phyloP scores from a whole-genome alignment of 1,140 invertebrate genomes.

The Pseudoatta argentina region DNA sequence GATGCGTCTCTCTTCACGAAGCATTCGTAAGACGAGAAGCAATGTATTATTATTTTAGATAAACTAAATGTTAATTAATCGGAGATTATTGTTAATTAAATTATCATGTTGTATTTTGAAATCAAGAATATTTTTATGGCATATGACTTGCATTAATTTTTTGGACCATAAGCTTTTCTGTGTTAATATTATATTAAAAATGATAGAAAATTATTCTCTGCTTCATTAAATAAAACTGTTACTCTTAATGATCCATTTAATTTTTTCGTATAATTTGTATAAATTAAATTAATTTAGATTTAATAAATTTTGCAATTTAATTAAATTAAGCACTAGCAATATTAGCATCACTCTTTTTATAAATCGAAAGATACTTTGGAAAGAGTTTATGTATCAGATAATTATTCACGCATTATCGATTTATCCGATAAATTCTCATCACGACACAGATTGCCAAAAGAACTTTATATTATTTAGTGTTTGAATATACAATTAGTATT shows the following conservation, averaged over 20 bases:
- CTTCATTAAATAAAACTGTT: background rate
- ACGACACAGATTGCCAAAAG: background rate
- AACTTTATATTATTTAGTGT: background rate
- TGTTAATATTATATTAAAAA: background rate
- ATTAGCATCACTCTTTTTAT: background rate
- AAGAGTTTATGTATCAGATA: background rate
- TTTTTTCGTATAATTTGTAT: background rate
- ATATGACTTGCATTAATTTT: background rate
- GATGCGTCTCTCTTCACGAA: conserved; percentile 39
- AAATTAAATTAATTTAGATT: conserved; percentile 4
- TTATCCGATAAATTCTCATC: background rate
- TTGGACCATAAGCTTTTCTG: too few relatives aligned
- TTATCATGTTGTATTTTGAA: background rate
- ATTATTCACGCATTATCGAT: conserved; percentile 19
- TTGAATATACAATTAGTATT: conserved; percentile 3
- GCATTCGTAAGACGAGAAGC: background rate
- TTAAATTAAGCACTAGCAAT: background rate
- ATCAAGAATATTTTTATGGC: background rate
- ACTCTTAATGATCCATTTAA: background rate
- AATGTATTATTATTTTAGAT: background rate
- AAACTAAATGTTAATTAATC: background rate
- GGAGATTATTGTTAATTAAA: background rate
- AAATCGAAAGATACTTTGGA: background rate
- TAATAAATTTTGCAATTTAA: background rate
- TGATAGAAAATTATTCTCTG: background rate